Evolutionary conservation across 2,797 vertebrate genomes (phyloP), one percentile per base, ranked within the genome.

Genomic region (Meda fulgida): DNA sequence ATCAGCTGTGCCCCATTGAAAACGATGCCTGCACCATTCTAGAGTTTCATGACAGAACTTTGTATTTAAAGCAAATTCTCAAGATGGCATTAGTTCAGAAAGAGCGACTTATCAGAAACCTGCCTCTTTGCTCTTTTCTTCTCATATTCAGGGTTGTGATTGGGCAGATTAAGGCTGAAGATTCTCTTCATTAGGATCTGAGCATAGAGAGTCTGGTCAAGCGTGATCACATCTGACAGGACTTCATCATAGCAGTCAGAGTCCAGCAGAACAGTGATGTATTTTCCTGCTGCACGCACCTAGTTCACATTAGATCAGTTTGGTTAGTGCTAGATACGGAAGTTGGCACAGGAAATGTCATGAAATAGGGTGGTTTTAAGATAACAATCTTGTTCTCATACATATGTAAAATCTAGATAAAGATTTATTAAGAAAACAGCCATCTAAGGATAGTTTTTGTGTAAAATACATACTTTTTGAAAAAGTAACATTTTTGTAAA

Each of bases 181-280:
- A 97, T 93, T 82, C 83, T 92, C 63, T 96, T 87, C 90, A 96
- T 92, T 66, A 97, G 90, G 87, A 92, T 81, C 40, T 88, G 65
- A 29, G 93, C 94, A 19, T 90, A 94, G 29, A 65, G 85, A 13
- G 89, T 92, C 81, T 96, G 94, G 88, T 97, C 95, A 81, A 98
- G 87, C 11, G 65, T 87, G 16, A 78, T 71, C 0, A 93, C 91
- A 87, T 97, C 96, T 83, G 93, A 90, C n/a, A 96, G 91, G 75
- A 97, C 93, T 0, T 73, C 16, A 13, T 97, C 95, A 0, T 96
- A 97, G 53, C 95, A 96, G 87, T 94, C 92, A 0, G 97, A 95
- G 81, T 98, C 97, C 92, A 98, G 86, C 81, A 98, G 91, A 55
- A 98, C 93, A 0, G 97, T 98, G 84, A 98, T 55, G 1, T 95